These are phyloP conservation scores for Monodelphis domestica DNA, from an alignment of 2,797 vertebrate species.

Conservation along the genomic window DNA sequence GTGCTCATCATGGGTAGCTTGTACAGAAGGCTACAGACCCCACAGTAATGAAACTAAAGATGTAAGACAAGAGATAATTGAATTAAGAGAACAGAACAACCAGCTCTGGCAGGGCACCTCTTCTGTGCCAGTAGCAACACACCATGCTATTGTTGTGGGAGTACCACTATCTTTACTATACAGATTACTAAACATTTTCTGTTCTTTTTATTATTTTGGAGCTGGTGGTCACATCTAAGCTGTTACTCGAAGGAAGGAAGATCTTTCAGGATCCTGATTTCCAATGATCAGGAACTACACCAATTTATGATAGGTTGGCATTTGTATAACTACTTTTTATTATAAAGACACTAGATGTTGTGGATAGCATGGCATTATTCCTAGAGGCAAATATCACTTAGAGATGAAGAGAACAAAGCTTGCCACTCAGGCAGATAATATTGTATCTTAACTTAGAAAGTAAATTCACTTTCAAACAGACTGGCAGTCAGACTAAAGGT, in stretches of 20 bases:
- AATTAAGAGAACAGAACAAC: not conserved
- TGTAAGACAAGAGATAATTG: not conserved
- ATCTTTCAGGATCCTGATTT: not conserved
- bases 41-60: not conserved
- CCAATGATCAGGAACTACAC: not conserved
- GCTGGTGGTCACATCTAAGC: not conserved
- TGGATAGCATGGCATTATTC: not conserved
- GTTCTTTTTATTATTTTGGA: not conserved
- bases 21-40: not conserved
- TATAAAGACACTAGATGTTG: not conserved
- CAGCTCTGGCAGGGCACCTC: not conserved
- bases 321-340: not conserved
- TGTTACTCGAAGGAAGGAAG: not conserved
- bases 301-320: not conserved
- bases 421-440: not conserved
- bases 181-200: not conserved
- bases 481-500: not conserved
- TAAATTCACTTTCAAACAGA: slow-evolving; percentile 4
- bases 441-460: not conserved
- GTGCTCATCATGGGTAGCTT: not conserved
- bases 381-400: not conserved
- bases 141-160: not conserved
- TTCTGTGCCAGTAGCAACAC: not conserved
- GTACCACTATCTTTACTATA: not conserved
- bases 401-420: not conserved